Evolutionary conservation across 2,113 vertebrate species (phyloP).

Genomic region (Formicarius rufipectus): DNA sequence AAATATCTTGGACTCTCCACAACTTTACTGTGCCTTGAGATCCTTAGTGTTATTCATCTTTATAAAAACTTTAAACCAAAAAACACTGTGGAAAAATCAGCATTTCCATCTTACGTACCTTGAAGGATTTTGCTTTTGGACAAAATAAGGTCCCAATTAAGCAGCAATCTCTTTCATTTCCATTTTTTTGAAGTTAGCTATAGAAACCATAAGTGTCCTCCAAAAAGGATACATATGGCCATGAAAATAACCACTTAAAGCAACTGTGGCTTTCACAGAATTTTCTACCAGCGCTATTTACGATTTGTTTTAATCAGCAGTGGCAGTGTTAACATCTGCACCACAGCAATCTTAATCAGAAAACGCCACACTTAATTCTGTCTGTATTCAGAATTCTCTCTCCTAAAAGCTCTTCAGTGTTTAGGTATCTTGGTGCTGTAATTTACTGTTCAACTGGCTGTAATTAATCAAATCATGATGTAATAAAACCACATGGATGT

Average conservation of each 20-base stretch:
- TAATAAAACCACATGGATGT: not conserved
- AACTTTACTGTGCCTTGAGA: not conserved
- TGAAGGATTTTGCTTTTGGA: not conserved
- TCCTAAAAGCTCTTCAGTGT: not conserved
- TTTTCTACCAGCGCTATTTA: not conserved
- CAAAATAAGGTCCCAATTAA: not conserved
- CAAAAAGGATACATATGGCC: not conserved
- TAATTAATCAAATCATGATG: not conserved
- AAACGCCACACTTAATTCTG: not conserved
- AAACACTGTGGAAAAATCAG: not conserved
- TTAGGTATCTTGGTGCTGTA: not conserved
- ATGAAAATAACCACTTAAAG: not conserved
- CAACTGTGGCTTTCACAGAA: not conserved
- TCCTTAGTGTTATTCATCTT: not conserved
- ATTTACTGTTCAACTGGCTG: not conserved
- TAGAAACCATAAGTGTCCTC: not conserved
- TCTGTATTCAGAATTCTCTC: not conserved
- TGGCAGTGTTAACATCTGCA: not conserved
- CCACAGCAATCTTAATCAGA: not conserved
- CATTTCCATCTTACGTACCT: not conserved
- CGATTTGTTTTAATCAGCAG: not conserved
- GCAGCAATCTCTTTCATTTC: not conserved
- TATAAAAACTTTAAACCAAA: not conserved
- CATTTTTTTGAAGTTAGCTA: not conserved
- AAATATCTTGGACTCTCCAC: not conserved